Evolutionary conservation across 1,140 invertebrate species (phyloP).

Genomic region (Agraylea sexmaculata): DNA sequence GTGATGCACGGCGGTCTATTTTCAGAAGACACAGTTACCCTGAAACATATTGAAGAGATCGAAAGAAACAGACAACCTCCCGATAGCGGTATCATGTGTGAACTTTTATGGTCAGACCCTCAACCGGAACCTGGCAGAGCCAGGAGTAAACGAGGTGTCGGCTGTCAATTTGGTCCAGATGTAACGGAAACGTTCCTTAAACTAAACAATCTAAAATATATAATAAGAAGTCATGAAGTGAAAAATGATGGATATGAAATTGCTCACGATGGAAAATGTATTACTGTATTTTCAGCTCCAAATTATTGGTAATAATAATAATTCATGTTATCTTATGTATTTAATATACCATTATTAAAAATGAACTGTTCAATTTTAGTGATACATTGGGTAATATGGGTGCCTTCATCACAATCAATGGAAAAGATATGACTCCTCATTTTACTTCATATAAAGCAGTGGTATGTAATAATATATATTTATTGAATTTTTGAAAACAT

Average conservation of each 20-base stretch:
- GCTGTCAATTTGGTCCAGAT: conserved; percentile 97
- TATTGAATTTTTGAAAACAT: conserved; percentile 2
- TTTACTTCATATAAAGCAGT: conserved; percentile 89
- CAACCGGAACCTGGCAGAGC: conserved; percentile 75
- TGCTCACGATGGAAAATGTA: conserved; percentile 86
- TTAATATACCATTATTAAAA: background rate
- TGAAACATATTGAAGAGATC: conserved; percentile 81
- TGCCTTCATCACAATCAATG: conserved; percentile 91
- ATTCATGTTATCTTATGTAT: background rate
- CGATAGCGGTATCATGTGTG: conserved; percentile 94
- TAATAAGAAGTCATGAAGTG: conserved; percentile 96
- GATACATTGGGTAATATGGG: conserved; percentile 98
- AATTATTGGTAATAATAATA: conserved; percentile 84
- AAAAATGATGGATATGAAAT: conserved; percentile 94
- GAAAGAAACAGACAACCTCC: conserved; percentile 94
- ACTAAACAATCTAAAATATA: conserved; percentile 80
- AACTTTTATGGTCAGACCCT: conserved; percentile 96
- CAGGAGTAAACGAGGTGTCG: conserved; percentile 93
- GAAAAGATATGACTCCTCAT: conserved; percentile 80
- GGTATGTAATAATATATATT: conserved; percentile 46
- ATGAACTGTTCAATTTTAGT: conserved; percentile 48
- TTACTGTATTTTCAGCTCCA: conserved; percentile 95
- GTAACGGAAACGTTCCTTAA: conserved; percentile 81
- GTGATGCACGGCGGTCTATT: conserved; percentile 96
- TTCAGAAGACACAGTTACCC: conserved; percentile 74